These are phyloP conservation scores for Sylvilagus bachmani DNA, from an alignment of 2,113 vertebrate genomes.

Conservation along the genomic window DNA sequence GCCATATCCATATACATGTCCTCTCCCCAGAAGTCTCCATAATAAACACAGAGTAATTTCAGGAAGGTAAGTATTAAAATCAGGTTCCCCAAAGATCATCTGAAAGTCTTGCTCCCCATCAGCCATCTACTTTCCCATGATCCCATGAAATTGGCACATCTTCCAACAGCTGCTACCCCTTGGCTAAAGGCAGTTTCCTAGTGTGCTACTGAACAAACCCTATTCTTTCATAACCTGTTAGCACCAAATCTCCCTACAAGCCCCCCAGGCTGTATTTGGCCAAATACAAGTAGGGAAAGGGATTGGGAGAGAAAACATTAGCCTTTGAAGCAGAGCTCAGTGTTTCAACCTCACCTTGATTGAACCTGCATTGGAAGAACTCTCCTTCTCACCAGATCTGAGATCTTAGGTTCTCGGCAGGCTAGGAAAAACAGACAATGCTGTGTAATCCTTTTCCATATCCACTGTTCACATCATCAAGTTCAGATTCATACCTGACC, in stretches of 20 bases:
- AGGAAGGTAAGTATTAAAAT: constrained; percentile 36
- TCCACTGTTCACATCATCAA: constrained; percentile 36
- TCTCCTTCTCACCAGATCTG: constrained; percentile 96
- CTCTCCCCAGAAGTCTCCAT: background rate
- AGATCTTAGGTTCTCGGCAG: constrained; percentile 97
- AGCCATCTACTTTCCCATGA: constrained; percentile 52
- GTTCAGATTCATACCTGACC: constrained; percentile 30
- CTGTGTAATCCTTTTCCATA: constrained; percentile 71
- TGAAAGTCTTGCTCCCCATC: constrained; percentile 20
- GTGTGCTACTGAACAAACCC: constrained; percentile 27
- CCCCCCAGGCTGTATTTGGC: constrained; percentile 47
- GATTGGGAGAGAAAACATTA: constrained; percentile 35
- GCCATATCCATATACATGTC: background rate
- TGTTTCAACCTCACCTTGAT: constrained; percentile 91
- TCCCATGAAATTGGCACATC: background rate
- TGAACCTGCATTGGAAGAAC: constrained; percentile 93
- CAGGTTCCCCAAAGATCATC: constrained; percentile 43
- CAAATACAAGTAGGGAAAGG: background rate
- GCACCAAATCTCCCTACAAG: constrained; percentile 46
- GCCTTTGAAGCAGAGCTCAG: constrained; percentile 71
- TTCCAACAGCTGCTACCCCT: constrained; percentile 65
- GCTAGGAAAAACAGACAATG: constrained; percentile 88
- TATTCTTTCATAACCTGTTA: constrained; percentile 75
- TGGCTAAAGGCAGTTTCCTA: constrained; percentile 58
- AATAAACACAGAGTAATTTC: background rate